Percentiles rank a stretch among this genome's conserved stretches.
These are phyloP conservation scores for Lordiphosa andalusiaca DNA, from an alignment of 2,888 invertebrate genomes.

Conservation along the genomic window DNA sequence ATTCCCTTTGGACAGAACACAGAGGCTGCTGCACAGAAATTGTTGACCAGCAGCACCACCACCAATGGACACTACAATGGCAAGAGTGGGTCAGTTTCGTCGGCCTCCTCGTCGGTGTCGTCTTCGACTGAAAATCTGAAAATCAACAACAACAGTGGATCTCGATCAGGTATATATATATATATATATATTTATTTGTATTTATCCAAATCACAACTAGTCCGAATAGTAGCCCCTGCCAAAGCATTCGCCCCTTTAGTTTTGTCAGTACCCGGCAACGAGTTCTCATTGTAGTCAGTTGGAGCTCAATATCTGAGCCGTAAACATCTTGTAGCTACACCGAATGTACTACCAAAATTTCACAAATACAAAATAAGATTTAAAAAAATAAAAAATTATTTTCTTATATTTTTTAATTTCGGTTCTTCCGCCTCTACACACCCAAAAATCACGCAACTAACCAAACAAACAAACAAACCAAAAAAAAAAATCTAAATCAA, in stretches of 20 bases:
- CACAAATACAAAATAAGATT: constrained; percentile 1
- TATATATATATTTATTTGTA: no score
- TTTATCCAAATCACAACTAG: not conserved
- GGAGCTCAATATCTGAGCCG: constrained; percentile 9
- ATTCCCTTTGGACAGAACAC: constrained; percentile 81
- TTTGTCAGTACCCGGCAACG: no score
- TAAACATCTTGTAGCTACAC: constrained; percentile 5
- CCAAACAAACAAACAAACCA: constrained; percentile 9
- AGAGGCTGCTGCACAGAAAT: constrained; percentile 69
- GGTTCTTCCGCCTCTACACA: constrained; percentile 4
- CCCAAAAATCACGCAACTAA: constrained; percentile 15
- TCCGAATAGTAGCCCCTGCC: constrained; percentile 23
- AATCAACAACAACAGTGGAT: constrained; percentile 77
- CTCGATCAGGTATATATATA: constrained; percentile 75
- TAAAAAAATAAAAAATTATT: constrained; percentile 10
- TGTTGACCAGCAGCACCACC: constrained; percentile 49
- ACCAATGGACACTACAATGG: constrained; percentile 76
- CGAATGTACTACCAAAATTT: constrained; percentile 3
- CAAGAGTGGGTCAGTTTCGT: constrained; percentile 78
- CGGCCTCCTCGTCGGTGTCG: constrained; percentile 78
- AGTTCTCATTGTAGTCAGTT: not conserved
- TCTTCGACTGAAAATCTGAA: constrained; percentile 79
- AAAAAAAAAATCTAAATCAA: constrained; percentile 4
- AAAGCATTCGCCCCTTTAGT: no score
- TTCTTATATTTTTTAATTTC: constrained; percentile 49